Evolutionary conservation across 2,888 invertebrate genomes (phyloP).

Genomic region (Plebejus anna): DNA sequence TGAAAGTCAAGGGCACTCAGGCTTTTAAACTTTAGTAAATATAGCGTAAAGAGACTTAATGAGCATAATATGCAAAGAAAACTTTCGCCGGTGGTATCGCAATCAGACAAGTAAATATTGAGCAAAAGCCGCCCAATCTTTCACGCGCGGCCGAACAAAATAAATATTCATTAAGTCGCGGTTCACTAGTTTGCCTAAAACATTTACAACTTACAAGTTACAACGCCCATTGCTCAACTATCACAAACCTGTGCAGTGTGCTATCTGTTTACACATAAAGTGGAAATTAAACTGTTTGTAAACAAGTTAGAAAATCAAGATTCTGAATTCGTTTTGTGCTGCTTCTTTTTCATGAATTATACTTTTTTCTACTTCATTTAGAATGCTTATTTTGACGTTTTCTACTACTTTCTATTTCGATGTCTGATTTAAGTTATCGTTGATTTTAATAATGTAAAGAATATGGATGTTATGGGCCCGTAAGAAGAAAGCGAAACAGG

Average conservation of each 20-base stretch:
- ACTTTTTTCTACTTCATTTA: too few species aligned
- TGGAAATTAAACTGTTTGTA: not conserved
- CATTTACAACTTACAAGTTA: constrained; percentile 24
- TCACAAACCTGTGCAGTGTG: not conserved
- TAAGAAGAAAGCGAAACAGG: too few species aligned
- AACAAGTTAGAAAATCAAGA: not conserved
- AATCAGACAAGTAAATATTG: constrained; percentile 22
- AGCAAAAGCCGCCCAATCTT: constrained; percentile 18
- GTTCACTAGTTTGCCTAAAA: constrained; percentile 26
- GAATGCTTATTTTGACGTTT: too few species aligned
- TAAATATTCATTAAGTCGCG: constrained; percentile 24
- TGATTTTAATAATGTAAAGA: too few species aligned
- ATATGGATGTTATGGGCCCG: too few species aligned
- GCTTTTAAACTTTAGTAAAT: not conserved
- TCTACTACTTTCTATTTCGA: too few species aligned
- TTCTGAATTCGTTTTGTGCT: not conserved
- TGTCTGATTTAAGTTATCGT: too few species aligned
- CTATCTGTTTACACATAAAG: not conserved
- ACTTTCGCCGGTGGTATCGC: constrained; percentile 13
- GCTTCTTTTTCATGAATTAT: too few species aligned
- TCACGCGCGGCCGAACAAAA: constrained; percentile 18
- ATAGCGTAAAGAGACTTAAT: not conserved
- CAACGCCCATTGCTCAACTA: constrained; percentile 24
- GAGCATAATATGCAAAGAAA: constrained; percentile 5
- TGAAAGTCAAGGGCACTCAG: not conserved